Conservation (phyloP, 1,140 invertebrate species). For the Trigoniulus corallinus region DNA sequence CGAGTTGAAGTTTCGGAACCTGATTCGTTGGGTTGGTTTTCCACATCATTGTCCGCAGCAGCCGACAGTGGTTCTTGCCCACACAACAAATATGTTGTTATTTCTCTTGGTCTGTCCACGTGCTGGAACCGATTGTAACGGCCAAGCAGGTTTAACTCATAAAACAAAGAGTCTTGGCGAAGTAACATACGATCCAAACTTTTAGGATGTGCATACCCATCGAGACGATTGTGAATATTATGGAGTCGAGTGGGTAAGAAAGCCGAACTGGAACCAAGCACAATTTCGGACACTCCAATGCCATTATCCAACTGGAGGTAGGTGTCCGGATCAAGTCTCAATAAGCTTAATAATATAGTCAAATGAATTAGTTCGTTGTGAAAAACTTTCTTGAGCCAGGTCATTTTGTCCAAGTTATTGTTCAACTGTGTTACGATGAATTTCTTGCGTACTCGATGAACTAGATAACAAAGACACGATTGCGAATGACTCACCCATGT, state of each 20-base stretch:
- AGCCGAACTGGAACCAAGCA: slow-evolving; percentile 23
- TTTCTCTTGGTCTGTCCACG: too few relatives aligned
- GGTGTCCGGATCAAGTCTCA: slow-evolving; percentile 51
- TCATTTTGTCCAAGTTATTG: slow-evolving; percentile 33
- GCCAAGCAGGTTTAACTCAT: slow-evolving; percentile 52
- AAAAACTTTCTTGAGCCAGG: slow-evolving; percentile 54
- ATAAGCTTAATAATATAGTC: slow-evolving; percentile 53
- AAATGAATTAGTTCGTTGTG: slow-evolving; percentile 59
- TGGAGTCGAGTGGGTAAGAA: slow-evolving; percentile 28
- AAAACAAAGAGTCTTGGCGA: slow-evolving; percentile 51
- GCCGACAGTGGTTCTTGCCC: too few relatives aligned
- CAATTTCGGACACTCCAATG: slow-evolving; percentile 24
- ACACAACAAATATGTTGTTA: too few relatives aligned
- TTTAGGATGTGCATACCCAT: slow-evolving; percentile 49
- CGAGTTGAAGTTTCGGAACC: too few relatives aligned
- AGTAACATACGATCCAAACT: slow-evolving; percentile 50
- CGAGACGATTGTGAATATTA: slow-evolving; percentile 19
- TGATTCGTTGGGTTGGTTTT: too few relatives aligned
- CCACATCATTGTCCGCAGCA: too few relatives aligned
- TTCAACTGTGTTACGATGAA: background rate
- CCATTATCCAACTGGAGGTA: slow-evolving; percentile 35
- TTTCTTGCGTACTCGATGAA: too few relatives aligned
- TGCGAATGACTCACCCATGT: too few relatives aligned
- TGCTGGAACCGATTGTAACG: slow-evolving; percentile 31
- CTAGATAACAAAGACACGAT: too few relatives aligned